phyloP scores from a whole-genome alignment of 2,888 invertebrate species.

The Holacanthella duospinosa region DNA sequence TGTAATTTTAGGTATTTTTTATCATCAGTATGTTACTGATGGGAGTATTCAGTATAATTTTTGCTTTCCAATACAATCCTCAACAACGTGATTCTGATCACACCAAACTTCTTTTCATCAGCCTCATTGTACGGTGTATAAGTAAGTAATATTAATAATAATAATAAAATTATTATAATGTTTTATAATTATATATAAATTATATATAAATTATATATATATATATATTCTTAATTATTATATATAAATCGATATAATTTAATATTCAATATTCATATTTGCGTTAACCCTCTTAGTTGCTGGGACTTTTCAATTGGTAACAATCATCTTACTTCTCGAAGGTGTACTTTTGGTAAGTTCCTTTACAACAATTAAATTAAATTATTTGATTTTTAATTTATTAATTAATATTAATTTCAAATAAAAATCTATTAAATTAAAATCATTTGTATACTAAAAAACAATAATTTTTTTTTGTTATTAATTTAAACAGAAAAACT shows the following conservation, averaged over 20 bases:
- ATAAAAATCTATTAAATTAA: too few species aligned
- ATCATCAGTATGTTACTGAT: not conserved
- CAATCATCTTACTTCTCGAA: conserved; percentile 1
- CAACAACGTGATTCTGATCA: not conserved
- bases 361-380: not conserved
- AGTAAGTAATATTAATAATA: too few species aligned
- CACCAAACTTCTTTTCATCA: not conserved
- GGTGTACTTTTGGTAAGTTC: conserved; percentile 7
- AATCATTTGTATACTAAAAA: too few species aligned
- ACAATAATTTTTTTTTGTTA: too few species aligned
- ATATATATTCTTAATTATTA: not conserved
- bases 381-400: not conserved
- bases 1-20: not conserved
- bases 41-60: not conserved
- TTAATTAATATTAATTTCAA: not conserved
- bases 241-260: too few species aligned
- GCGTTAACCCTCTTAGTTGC: conserved; percentile 9
- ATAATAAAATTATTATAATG: too few species aligned
- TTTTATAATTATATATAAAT: not conserved
- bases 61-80: conserved; percentile 7
- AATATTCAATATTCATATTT: too few species aligned
- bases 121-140: not conserved
- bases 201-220: not conserved
- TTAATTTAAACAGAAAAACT: conserved; percentile 6
- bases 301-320: not conserved